Base-by-base conservation (phyloP, 1,140 invertebrate genomes). In the Trachelipus rathkii region DNA sequence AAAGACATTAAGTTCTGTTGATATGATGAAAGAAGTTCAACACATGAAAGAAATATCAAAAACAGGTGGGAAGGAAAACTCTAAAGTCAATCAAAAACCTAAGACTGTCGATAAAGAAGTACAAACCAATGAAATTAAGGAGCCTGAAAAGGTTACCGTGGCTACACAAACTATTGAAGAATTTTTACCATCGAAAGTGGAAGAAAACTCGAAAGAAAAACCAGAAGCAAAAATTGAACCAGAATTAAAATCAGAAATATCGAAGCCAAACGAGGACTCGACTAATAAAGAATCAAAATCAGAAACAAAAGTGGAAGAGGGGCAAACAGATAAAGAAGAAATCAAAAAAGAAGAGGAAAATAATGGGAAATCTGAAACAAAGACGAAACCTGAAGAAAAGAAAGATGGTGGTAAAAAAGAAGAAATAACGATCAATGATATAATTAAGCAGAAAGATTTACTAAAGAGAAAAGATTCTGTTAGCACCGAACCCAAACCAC, bases 191-290 rank as follows among this genome's bases (percentile, higher is more conserved):
- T 60, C 19, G 66, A 75, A n/a, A 44, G 67, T 60, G 24, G 74
- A 44, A 44, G 74, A 77, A 19, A 70, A 74, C 23, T 45, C 53
- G 9, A 77, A 74, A 44, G 77, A 77, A 60, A 77, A 53, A 21
- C 21, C 71, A 24, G 73, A 72, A 11, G 68, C 73, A 0, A 72
- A 68, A 33, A 66, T 76, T 0, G 72, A 69, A n/a, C 53, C 60
- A 33, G n/a, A n/a, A n/a, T n/a, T n/a, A n/a, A n/a, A n/a, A n/a
- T n/a, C n/a, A n/a, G 33, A 33, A 6, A 33, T 33, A 3, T 6
- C 33, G 33, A 33, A 33, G 6, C 33, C 33, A 15, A 50, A 50
- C 6, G 15, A 73, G 72, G 66, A 68, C 21, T 68, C 66, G 1
- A 3, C 33, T 33, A 33, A 33, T 3, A 68, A 68, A 10, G 66